These are phyloP conservation scores for Hafferia zeledoni DNA, from an alignment of 2,797 vertebrate species.

Conservation along the genomic window DNA sequence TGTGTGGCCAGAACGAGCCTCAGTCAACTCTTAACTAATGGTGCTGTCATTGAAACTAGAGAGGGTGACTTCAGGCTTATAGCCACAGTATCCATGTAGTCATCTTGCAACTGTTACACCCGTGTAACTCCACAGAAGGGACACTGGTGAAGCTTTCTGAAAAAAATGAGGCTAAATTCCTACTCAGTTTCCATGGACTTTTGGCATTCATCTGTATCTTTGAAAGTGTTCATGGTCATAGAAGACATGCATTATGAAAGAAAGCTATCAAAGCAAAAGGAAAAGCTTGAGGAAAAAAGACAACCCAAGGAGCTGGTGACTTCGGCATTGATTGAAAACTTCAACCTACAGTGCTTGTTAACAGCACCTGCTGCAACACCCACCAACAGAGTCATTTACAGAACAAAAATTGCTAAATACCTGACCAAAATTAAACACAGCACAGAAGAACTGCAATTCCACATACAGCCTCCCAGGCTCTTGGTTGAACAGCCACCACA, in stretches of 20 bases:
- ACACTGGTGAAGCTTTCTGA: not conserved
- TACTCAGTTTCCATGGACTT: not conserved
- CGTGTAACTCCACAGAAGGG: not conserved
- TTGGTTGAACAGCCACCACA: conserved; percentile 92
- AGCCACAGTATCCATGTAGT: not conserved
- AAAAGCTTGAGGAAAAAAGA: not conserved
- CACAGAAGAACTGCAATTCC: conserved; percentile 97
- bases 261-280: not conserved
- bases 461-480: conserved; percentile 90
- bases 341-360: not conserved
- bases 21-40: not conserved
- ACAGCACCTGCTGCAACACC: not conserved
- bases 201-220: not conserved
- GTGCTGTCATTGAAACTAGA: not conserved
- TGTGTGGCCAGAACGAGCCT: not conserved
- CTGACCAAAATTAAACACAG: conserved; percentile 94
- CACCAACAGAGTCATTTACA: conserved; percentile 9
- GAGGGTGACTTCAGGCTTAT: not conserved
- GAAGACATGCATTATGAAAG: not conserved
- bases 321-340: conserved; percentile 38
- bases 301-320: not conserved
- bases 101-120: not conserved
- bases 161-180: not conserved
- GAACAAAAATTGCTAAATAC: conserved; percentile 72
- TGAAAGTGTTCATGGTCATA: not conserved